A percentile compares a stretch with the other conserved stretches of the same genome.
phyloP scores from a whole-genome alignment of 1,140 invertebrate species.

The Pseudomyrmex cubaensis region DNA sequence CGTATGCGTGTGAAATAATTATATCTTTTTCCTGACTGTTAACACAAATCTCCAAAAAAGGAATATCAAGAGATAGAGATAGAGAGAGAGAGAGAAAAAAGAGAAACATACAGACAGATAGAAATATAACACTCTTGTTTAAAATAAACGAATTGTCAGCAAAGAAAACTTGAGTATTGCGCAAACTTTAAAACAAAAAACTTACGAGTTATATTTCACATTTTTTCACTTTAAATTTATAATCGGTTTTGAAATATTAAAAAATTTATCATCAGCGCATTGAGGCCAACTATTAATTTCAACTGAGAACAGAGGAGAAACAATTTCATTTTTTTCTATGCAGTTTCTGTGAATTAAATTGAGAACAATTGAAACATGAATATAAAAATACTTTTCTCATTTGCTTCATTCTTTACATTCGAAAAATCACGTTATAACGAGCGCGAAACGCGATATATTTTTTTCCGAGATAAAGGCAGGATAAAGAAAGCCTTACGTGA shows the following conservation, averaged over 20 bases:
- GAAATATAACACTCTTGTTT: conserved; percentile 5
- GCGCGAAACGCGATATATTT: background rate
- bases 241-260: background rate
- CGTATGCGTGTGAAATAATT: background rate
- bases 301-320: background rate
- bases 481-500: conserved; percentile 6
- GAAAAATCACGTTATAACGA: conserved; percentile 14
- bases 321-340: background rate
- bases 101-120: background rate
- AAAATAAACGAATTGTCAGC: conserved; percentile 9
- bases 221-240: conserved; percentile 21
- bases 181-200: conserved; percentile 28
- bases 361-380: no score
- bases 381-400: no score
- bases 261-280: conserved; percentile 13
- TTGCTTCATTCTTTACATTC: background rate
- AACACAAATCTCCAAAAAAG: background rate
- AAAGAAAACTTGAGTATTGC: background rate
- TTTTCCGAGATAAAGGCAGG: background rate
- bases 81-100: background rate
- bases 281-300: conserved; percentile 10
- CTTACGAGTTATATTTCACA: conserved; percentile 24
- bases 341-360: background rate
- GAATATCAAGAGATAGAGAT: background rate
- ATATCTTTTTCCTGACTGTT: background rate